Evolutionary conservation across 2,113 vertebrate genomes (phyloP).

Genomic region (Pseudolaguvia tuberculata): DNA sequence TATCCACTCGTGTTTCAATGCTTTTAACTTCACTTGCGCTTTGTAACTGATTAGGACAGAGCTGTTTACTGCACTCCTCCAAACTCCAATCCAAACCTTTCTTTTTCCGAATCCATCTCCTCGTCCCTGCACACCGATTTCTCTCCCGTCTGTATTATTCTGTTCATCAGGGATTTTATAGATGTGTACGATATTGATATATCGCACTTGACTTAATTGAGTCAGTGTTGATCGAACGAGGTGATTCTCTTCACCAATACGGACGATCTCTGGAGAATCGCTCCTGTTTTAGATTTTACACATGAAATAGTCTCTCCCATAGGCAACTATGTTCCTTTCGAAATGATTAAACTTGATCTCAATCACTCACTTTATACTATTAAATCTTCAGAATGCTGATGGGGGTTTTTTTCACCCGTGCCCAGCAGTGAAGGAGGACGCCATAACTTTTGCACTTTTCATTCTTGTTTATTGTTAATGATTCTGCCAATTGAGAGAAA

Average conservation of each 20-base stretch:
- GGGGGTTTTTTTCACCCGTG: not conserved
- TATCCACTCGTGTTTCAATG: not conserved
- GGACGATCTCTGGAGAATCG: not conserved
- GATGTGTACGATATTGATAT: too few species aligned
- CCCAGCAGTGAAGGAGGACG: not conserved
- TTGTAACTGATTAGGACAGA: not conserved
- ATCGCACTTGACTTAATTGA: too few species aligned
- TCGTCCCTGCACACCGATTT: not conserved
- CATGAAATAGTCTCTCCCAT: not conserved
- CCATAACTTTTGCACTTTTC: not conserved
- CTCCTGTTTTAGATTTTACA: not conserved
- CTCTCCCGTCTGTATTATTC: not conserved
- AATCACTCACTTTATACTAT: not conserved
- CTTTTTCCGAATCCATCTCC: not conserved
- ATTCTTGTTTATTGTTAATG: slow-evolving; percentile 13
- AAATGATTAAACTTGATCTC: not conserved
- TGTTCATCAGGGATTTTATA: too few species aligned
- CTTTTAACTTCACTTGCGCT: not conserved
- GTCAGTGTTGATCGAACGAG: not conserved
- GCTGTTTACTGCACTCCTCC: not conserved
- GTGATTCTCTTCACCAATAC: not conserved
- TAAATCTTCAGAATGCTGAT: not conserved
- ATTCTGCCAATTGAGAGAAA: slow-evolving; percentile 52
- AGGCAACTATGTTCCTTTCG: not conserved
- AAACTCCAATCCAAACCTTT: not conserved